Evolutionary conservation across 2,113 vertebrate genomes (phyloP).

Genomic region (Ageneiosus marmoratus): DNA sequence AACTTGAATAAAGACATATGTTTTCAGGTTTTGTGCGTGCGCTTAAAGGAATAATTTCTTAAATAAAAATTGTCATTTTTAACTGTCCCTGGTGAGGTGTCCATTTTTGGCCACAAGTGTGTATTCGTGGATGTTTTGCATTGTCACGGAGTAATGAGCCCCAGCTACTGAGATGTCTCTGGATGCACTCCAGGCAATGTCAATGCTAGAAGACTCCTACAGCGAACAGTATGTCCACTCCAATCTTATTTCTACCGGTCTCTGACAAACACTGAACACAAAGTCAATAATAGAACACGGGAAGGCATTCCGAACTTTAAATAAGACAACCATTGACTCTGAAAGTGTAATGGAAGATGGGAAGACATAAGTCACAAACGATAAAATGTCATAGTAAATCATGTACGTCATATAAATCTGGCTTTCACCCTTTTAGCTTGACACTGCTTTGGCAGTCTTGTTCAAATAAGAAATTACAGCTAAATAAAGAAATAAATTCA

Average conservation of each 20-base stretch:
- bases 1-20: conserved; percentile 76
- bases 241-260: conserved; percentile 29
- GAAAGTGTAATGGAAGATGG: not conserved
- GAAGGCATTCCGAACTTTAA: conserved; percentile 26
- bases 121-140: conserved; percentile 3
- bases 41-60: conserved; percentile 37
- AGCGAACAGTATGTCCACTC: conserved; percentile 45
- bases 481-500: conserved; percentile 29
- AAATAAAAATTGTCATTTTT: conserved; percentile 35
- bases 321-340: conserved; percentile 26
- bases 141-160: conserved; percentile 9
- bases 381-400: not conserved
- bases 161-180: conserved; percentile 11
- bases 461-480: conserved; percentile 20
- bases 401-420: conserved; percentile 7
- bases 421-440: conserved; percentile 11
- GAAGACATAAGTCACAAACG: not conserved
- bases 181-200: conserved; percentile 33
- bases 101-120: not conserved
- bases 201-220: not conserved
- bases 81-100: not conserved
- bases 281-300: conserved; percentile 27
- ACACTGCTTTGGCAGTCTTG: conserved; percentile 20
- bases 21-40: conserved; percentile 66
- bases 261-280: conserved; percentile 24